Base-by-base conservation (phyloP, 2,888 invertebrate genomes). In the Rhingia rostrata region DNA sequence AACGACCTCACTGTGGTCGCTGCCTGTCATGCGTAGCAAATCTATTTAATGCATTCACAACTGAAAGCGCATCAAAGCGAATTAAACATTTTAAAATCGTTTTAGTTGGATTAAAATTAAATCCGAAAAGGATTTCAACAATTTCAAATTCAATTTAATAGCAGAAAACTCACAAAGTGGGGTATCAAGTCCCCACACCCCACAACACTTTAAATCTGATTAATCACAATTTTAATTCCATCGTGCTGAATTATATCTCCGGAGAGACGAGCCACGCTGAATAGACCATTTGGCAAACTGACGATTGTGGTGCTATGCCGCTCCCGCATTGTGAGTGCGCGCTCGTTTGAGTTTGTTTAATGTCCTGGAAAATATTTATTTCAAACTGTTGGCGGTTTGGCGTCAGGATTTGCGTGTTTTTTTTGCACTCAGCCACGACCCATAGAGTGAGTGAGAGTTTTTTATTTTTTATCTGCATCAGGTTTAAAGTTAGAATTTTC, bases 361-460 rank as follows among this genome's bases (percentile, higher is more conserved):
- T 84, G 73, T 84, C 45, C 69, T 60, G 79, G 84, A 84, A 79
- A 84, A 79, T 84, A 79, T 74, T 69, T 64, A 74, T 79, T 64
- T 60, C 63, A 77, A 82, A 84, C 49, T 69, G 78, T 61, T 78
- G 66, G 74, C 64, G 64, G 54, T 37, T 54, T 66, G 66, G 74
- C 73, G 67, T 63, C 73, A 58, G 49, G 45, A 53, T 60, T 14
- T 47, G 22, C 22, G 22, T 53, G 54, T 41, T 81, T 14, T 49
- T 30, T 37, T 10, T 39, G 37, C 35, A 14, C 10, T 47, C 9
- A 53, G 33, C 35, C 37, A 37, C 35, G n/a, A 39, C 35, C 58
- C 51, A 12, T 30, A 37, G 54, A 22, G 22, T 22, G 22, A 22
- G 22, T 22, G 22, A 22, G 22, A 6, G 35, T 54, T 43, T 5